phyloP scores from a whole-genome alignment of 2,113 vertebrate species.

The Labeo rohita region DNA sequence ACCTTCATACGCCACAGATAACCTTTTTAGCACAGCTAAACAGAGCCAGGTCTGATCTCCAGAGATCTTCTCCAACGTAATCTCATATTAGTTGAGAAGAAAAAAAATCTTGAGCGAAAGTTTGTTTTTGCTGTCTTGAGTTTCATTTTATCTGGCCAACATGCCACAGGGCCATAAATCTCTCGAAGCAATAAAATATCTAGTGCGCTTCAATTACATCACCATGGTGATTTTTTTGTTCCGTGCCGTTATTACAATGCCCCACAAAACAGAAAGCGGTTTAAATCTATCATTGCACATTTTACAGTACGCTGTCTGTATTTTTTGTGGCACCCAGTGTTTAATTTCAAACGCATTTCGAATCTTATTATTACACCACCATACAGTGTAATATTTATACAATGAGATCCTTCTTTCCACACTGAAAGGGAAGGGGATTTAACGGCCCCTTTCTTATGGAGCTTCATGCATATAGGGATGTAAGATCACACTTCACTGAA shows the following conservation, averaged over 20 bases:
- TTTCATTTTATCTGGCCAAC: conserved; percentile 66
- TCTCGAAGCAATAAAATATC: conserved; percentile 48
- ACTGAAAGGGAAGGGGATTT: conserved; percentile 60
- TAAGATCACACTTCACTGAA: conserved; percentile 19
- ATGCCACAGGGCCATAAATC: conserved; percentile 64
- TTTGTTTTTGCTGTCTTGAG: conserved; percentile 55
- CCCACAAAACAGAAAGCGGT: conserved; percentile 31
- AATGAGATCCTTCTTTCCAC: conserved; percentile 48
- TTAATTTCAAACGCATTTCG: conserved; percentile 56
- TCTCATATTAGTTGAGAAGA: conserved; percentile 35
- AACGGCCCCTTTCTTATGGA: conserved; percentile 55
- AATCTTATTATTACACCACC: conserved; percentile 31
- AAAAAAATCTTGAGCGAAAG: conserved; percentile 45
- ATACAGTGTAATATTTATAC: conserved; percentile 44
- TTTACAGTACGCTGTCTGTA: conserved; percentile 49
- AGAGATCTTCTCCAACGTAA: conserved; percentile 44
- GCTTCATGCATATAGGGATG: conserved; percentile 2
- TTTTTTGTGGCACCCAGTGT: conserved; percentile 64
- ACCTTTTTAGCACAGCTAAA: conserved; percentile 62
- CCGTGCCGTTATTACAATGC: conserved; percentile 60
- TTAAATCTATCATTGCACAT: conserved; percentile 65
- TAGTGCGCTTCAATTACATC: conserved; percentile 65
- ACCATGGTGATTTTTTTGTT: conserved; percentile 55
- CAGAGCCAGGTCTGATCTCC: conserved; percentile 53
- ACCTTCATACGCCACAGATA: conserved; percentile 70